phyloP scores from a whole-genome alignment of 2,888 invertebrate species.

The Formica aserva region DNA sequence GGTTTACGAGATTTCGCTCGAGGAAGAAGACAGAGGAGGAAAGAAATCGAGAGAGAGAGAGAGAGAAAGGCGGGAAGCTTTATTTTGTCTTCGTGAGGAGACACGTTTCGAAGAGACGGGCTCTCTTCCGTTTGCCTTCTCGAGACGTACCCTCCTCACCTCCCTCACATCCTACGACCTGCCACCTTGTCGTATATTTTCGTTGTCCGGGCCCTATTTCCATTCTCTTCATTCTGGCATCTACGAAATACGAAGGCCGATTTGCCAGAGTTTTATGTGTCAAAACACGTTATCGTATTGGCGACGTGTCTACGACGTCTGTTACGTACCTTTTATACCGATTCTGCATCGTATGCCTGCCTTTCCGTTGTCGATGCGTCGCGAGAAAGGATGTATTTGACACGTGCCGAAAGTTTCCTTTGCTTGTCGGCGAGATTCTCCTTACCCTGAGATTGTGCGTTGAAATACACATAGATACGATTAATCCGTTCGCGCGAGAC shows the following conservation, averaged over 20 bases:
- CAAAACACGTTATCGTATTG: constrained; percentile 73
- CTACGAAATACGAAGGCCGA: constrained; percentile 60
- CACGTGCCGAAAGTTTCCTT: constrained; percentile 65
- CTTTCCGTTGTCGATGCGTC: constrained; percentile 39
- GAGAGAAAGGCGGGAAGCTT: constrained; percentile 45
- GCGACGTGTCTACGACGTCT: constrained; percentile 59
- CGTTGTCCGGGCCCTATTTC: constrained; percentile 55
- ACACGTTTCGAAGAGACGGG: constrained; percentile 66
- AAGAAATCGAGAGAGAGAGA: background rate
- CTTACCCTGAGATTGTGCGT: constrained; percentile 18
- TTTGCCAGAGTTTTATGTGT: constrained; percentile 72
- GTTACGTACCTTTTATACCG: constrained; percentile 45
- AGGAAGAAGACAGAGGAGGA: constrained; percentile 22
- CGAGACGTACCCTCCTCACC: constrained; percentile 11
- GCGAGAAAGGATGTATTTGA: constrained; percentile 61
- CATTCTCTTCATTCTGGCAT: constrained; percentile 26
- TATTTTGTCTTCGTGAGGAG: constrained; percentile 72
- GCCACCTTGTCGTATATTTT: constrained; percentile 67
- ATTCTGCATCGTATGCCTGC: constrained; percentile 34
- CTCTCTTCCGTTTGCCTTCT: constrained; percentile 51
- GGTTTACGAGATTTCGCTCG: constrained; percentile 64
- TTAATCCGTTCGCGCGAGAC: constrained; percentile 5
- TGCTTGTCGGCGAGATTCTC: constrained; percentile 20
- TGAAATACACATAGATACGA: background rate
- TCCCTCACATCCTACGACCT: constrained; percentile 24